These are phyloP conservation scores for Calyptommatus sinebrachiatus DNA, from an alignment of 2,113 vertebrate genomes.

Conservation along the genomic window DNA sequence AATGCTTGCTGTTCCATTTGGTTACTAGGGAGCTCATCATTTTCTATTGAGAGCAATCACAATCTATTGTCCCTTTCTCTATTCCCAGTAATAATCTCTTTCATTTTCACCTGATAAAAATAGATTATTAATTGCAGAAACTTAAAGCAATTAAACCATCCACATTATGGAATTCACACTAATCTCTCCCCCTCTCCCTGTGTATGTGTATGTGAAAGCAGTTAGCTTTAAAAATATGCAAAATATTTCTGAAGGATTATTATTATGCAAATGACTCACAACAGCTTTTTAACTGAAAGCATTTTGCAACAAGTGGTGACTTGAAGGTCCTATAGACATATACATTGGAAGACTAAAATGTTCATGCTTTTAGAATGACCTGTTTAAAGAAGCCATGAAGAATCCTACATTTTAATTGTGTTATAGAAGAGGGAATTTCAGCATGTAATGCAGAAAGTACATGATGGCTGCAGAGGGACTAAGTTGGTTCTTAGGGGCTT, in stretches of 20 bases:
- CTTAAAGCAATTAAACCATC: constrained; percentile 50
- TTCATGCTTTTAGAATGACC: no score
- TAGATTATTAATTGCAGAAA: constrained; percentile 49
- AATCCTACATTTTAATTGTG: no score
- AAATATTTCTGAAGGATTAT: background rate
- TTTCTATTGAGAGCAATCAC: constrained; percentile 57
- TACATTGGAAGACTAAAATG: no score
- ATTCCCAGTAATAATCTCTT: constrained; percentile 34
- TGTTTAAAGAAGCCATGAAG: no score
- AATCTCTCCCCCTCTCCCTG: background rate
- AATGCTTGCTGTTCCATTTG: constrained; percentile 14
- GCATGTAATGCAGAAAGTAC: no score
- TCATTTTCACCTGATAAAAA: constrained; percentile 33
- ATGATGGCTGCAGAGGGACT: no score
- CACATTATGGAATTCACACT: constrained; percentile 5
- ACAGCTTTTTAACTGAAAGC: background rate
- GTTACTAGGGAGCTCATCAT: constrained; percentile 40
- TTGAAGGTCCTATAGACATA: no score
- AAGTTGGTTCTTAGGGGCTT: no score
- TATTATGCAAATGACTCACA: background rate
- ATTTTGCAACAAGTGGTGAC: background rate
- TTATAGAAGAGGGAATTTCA: no score
- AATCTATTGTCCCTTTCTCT: constrained; percentile 50
- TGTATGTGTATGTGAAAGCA: background rate
- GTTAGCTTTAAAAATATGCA: background rate